These are phyloP conservation scores for Takifugu bimaculatus DNA, from an alignment of 2,113 vertebrate species.

Conservation along the genomic window DNA sequence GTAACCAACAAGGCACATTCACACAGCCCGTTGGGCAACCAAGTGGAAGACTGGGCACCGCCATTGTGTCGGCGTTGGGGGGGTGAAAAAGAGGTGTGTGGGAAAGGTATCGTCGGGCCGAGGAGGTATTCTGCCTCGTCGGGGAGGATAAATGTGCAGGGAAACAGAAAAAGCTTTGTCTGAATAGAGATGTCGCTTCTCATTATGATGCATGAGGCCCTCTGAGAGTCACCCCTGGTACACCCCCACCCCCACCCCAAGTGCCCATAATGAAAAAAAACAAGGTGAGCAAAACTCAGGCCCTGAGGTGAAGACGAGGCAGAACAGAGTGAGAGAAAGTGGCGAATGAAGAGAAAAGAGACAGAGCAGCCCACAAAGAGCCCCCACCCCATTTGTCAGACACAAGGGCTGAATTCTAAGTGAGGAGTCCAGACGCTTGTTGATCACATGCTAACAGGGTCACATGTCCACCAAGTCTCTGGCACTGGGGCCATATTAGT, in stretches of 20 bases:
- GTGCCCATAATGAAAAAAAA: background rate
- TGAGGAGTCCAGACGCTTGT: slow-evolving; percentile 7
- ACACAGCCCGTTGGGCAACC: slow-evolving; percentile 52
- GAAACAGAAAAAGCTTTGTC: slow-evolving; percentile 55
- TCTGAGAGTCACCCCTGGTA: slow-evolving; percentile 38
- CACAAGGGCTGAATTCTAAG: slow-evolving; percentile 19
- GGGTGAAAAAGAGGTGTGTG: slow-evolving; percentile 39
- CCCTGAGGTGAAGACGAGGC: slow-evolving; percentile 36
- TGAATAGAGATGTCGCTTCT: slow-evolving; percentile 60
- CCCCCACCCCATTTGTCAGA: slow-evolving; percentile 20
- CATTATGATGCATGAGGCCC: slow-evolving; percentile 63
- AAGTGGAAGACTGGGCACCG: slow-evolving; percentile 56
- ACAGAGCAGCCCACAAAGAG: slow-evolving; percentile 38
- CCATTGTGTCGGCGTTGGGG: slow-evolving; percentile 4
- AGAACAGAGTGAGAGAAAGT: slow-evolving; percentile 21
- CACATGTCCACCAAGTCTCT: too few relatives aligned
- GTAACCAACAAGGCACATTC: slow-evolving; percentile 63
- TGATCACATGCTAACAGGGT: slow-evolving; percentile 2
- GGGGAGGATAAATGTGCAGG: slow-evolving; percentile 20
- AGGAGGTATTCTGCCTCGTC: slow-evolving; percentile 37
- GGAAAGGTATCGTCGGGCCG: slow-evolving; percentile 40
- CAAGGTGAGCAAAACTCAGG: slow-evolving; percentile 21
- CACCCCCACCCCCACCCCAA: background rate
- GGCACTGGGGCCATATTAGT: too few relatives aligned
- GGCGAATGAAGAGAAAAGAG: slow-evolving; percentile 25